A percentile compares a stretch with the other conserved stretches of the same genome.
phyloP scores from a whole-genome alignment of 2,113 vertebrate genomes.

The Melanerpes aurifrons region DNA sequence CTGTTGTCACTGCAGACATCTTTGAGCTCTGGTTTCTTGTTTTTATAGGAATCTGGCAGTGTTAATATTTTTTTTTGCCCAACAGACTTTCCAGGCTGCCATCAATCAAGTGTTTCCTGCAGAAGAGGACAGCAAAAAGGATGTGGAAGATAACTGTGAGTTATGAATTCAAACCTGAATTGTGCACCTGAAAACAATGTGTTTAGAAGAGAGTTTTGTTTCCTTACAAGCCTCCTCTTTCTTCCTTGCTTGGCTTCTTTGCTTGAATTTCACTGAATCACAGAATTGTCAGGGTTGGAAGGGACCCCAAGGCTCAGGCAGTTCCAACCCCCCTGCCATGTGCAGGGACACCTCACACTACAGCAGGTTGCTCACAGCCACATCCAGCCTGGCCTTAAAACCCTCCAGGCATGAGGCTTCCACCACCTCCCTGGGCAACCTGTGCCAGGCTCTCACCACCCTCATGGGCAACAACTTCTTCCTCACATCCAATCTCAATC shows the following conservation, averaged over 20 bases:
- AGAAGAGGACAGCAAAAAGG: conserved; percentile 93
- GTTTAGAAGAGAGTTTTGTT: not conserved
- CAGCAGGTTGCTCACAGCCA: no score
- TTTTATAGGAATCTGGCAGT: not conserved
- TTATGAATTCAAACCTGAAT: conserved; percentile 38
- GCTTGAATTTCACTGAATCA: not conserved
- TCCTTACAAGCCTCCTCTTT: not conserved
- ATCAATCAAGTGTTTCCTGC: conserved; percentile 96
- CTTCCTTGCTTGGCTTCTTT: not conserved
- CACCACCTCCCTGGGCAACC: no score
- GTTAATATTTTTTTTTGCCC: conserved; percentile 59
- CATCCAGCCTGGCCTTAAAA: no score
- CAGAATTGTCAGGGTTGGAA: no score
- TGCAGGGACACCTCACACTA: no score
- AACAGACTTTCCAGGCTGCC: conserved; percentile 88
- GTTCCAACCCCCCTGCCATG: no score
- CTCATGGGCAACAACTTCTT: no score
- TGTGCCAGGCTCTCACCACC: no score
- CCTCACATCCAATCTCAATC: no score
- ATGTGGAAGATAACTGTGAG: conserved; percentile 98
- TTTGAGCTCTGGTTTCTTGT: not conserved
- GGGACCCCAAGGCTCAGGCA: no score
- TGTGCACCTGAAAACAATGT: not conserved
- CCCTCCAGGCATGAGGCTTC: no score
- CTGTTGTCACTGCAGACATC: not conserved